phyloP scores from a whole-genome alignment of 2,113 vertebrate genomes.

The Stomatorhinus ivindoensis region DNA sequence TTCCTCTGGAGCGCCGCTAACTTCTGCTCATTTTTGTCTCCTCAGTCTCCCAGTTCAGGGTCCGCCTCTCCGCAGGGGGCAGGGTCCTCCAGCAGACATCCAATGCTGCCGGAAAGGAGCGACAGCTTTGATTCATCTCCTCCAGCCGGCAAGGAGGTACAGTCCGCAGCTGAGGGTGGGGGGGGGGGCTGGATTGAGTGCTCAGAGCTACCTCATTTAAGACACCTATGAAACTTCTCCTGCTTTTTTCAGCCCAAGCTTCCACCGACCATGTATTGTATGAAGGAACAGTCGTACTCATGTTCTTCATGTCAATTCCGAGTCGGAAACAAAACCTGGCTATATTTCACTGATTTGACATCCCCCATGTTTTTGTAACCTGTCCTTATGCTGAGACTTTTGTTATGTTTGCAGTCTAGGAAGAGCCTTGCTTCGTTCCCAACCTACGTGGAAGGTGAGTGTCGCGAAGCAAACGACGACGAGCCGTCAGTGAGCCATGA shows the following conservation, averaged over 20 bases:
- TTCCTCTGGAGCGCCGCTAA: neutral
- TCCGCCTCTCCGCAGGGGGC: conserved; percentile 81
- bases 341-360: neutral
- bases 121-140: conserved; percentile 67
- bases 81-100: conserved; percentile 73
- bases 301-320: neutral
- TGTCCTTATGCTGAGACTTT: conserved; percentile 45
- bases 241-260: neutral
- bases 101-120: conserved; percentile 64
- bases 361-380: conserved; percentile 42
- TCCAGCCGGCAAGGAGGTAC: conserved; percentile 79
- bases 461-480: neutral
- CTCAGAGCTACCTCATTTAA: neutral
- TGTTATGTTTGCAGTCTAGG: conserved; percentile 71
- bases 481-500: neutral
- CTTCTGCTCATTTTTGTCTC: neutral
- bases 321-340: neutral
- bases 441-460: conserved; percentile 95
- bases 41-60: conserved; percentile 76
- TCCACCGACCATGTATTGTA: neutral
- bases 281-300: neutral
- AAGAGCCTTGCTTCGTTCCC: conserved; percentile 93
- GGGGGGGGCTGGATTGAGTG: neutral
- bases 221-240: neutral
- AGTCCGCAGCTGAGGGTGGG: neutral